Percentiles rank a stretch among this genome's conserved stretches.
Conservation (phyloP, 2,113 vertebrate genomes). For the Hemibates koningsi region DNA sequence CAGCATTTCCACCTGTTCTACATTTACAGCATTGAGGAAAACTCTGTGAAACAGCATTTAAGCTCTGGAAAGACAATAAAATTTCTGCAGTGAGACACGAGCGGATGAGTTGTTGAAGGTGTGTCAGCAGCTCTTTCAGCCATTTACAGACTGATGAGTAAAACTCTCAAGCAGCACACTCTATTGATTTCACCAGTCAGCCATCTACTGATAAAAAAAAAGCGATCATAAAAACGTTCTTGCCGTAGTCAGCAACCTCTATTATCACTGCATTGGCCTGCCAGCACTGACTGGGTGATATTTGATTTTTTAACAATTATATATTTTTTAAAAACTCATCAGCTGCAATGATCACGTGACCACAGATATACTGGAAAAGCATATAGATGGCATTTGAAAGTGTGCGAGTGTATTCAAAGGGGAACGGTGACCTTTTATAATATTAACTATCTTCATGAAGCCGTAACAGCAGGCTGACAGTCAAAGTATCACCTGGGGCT, state of each 20-base stretch:
- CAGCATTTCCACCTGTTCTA: not conserved
- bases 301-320: not conserved
- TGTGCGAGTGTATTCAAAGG: not conserved
- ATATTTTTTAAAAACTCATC: not conserved
- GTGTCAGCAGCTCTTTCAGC: constrained; percentile 1
- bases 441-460: not conserved
- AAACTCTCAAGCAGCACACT: not conserved
- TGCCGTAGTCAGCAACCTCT: not conserved
- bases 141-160: not conserved
- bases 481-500: not conserved
- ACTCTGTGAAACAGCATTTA: not conserved
- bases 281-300: not conserved
- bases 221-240: not conserved
- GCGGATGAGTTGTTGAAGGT: not conserved
- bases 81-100: not conserved
- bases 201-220: not conserved
- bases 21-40: not conserved
- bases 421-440: not conserved
- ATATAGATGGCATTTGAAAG: fast-evolving
- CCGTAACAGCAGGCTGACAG: not conserved
- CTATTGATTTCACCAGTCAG: not conserved
- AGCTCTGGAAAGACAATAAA: not conserved
- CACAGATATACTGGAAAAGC: not conserved
- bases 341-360: not conserved
- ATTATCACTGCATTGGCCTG: not conserved